phyloP scores from a whole-genome alignment of 2,113 vertebrate genomes.

The Corythornis madagascariensis region DNA sequence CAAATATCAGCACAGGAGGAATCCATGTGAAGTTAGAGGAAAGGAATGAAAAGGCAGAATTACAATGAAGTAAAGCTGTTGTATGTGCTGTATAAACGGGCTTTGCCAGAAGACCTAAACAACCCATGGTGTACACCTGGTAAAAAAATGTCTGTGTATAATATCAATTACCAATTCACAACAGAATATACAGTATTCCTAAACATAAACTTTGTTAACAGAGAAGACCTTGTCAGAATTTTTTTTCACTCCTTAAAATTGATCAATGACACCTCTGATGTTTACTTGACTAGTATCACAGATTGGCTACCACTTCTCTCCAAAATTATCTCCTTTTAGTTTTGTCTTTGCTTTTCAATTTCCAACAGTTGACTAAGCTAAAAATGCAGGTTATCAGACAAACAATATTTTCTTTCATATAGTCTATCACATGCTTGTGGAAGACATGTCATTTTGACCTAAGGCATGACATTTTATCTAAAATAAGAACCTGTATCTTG shows the following conservation, averaged over 20 bases:
- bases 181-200: not conserved
- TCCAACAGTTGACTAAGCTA: not conserved
- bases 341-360: not conserved
- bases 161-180: not conserved
- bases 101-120: not conserved
- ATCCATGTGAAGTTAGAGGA: rapidly evolving
- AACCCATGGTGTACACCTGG: not conserved
- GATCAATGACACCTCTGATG: not conserved
- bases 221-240: not conserved
- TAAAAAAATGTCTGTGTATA: not conserved
- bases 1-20: not conserved
- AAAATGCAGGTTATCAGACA: not conserved
- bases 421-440: not conserved
- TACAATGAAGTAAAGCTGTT: not conserved
- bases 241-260: not conserved
- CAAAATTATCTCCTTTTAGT: not conserved
- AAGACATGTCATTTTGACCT: not conserved
- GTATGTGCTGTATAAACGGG: rapidly evolving
- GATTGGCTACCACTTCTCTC: not conserved
- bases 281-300: not conserved
- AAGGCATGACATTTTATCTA: not conserved
- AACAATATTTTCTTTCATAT: not conserved
- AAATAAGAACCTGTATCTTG: not conserved
- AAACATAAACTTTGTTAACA: not conserved
- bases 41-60: not conserved